Base-by-base conservation (phyloP, 2,888 invertebrate genomes). In the Pollenia labialis region DNA sequence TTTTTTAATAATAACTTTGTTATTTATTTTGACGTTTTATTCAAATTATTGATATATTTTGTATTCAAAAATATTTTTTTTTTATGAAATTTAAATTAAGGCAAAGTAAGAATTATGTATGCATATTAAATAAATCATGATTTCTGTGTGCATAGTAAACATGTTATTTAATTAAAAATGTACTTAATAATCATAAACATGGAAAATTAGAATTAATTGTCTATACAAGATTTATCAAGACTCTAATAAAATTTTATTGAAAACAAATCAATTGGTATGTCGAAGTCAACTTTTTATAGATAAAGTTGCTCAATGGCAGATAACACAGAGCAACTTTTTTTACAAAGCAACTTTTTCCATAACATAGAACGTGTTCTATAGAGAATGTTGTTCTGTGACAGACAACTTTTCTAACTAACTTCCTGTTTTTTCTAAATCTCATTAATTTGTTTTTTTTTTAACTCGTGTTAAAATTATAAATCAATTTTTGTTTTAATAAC, bases 21-120 rank as follows among this genome's bases (percentile, higher is more conserved):
- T 72, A 48, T 52, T 64, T 62, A 48, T 72, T 48, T 64, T 64
- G 48, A 64, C 44, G 12, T 64, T 72, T 40, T 46, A 64, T 56
- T 72, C 40, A 64, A 72, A 81, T 72, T 72, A 56, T 42, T 71
- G 16, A 54, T 54, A 60, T 54, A 32, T 72, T 54, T 18, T 10
- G 4, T n/a, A 46, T 54, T 7, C n/a, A 52, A 46, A 50, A 52
- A 44, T 32, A 23, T 6, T 32, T 32, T 32, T 32, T 32, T 32
- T 14, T 52, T 9, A 10, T 1, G 0, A 32, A 54, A 52, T 62
- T 16, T 23, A 44, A 16, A 60, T 80, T 42, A 69, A 71, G 42
- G 69, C 42, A 54, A 44, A 71, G 56, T 16, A 2, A 0, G 32
- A 32, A 32, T 64, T 44, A 18, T 44, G 9, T 16, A 44, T 14